Evolutionary conservation across 1,140 invertebrate species (phyloP).

Genomic region (Trialeurodes vaporariorum): DNA sequence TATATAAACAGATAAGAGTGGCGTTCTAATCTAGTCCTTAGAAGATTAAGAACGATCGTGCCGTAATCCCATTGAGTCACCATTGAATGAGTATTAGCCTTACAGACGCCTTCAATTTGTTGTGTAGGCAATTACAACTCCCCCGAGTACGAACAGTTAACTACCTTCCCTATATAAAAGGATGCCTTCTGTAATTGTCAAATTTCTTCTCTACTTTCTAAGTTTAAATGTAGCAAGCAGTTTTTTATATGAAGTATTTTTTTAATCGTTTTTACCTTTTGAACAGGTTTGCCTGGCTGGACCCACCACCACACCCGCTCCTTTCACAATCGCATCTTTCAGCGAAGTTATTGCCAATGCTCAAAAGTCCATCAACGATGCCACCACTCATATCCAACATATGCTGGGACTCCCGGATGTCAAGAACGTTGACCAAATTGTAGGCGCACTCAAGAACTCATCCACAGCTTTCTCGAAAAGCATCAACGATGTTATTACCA

Average conservation of each 20-base stretch:
- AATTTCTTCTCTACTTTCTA: too few relatives aligned
- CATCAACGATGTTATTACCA: background rate
- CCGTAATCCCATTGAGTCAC: too few relatives aligned
- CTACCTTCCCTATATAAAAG: too few relatives aligned
- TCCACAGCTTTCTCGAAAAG: background rate
- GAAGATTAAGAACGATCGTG: too few relatives aligned
- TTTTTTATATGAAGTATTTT: background rate
- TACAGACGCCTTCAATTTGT: too few relatives aligned
- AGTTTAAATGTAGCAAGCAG: too few relatives aligned
- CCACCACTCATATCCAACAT: background rate
- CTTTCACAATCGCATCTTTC: background rate
- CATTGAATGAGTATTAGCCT: too few relatives aligned
- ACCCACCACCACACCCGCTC: background rate
- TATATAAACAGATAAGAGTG: too few relatives aligned
- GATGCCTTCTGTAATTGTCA: too few relatives aligned
- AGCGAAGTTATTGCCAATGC: background rate
- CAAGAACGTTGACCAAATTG: background rate
- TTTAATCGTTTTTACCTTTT: background rate
- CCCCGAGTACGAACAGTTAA: too few relatives aligned
- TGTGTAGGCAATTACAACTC: too few relatives aligned
- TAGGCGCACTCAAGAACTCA: background rate
- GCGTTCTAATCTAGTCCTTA: too few relatives aligned
- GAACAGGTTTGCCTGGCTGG: background rate
- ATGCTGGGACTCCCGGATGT: background rate
- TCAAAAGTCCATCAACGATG: background rate